Evolutionary conservation across 2,113 vertebrate species (phyloP).

Genomic region (Benitochromis conjunctus): DNA sequence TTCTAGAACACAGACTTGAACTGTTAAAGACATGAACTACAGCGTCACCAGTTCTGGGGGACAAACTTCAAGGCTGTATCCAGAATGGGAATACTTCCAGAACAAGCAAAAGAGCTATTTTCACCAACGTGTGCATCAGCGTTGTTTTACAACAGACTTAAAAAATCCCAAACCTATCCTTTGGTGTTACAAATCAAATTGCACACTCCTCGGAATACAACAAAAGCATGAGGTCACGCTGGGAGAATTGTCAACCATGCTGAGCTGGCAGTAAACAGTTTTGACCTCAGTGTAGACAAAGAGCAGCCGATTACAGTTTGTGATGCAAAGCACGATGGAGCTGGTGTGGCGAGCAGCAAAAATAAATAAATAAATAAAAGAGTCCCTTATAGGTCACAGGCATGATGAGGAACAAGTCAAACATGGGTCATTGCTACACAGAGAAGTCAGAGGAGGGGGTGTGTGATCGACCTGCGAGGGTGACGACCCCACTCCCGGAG

Average conservation of each 20-base stretch:
- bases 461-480: slow-evolving; percentile 34
- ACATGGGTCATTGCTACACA: background rate
- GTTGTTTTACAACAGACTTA: background rate
- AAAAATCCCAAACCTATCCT: background rate
- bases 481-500: slow-evolving; percentile 54
- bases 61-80: background rate
- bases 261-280: slow-evolving; percentile 11
- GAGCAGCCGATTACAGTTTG: background rate
- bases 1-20: background rate
- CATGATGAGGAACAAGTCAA: slow-evolving; percentile 18
- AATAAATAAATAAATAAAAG: background rate
- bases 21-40: background rate
- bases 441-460: background rate
- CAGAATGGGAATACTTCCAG: background rate
- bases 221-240: background rate
- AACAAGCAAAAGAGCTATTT: background rate
- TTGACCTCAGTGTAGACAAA: background rate
- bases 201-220: background rate
- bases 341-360: background rate
- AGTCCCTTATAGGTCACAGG: background rate
- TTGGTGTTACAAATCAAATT: background rate
- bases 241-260: background rate
- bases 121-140: background rate
- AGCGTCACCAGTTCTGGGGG: background rate
- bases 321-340: background rate